These are phyloP conservation scores for Phoenoteleia sp. DNA, from an alignment of 2,888 invertebrate species.

Conservation along the genomic window DNA sequence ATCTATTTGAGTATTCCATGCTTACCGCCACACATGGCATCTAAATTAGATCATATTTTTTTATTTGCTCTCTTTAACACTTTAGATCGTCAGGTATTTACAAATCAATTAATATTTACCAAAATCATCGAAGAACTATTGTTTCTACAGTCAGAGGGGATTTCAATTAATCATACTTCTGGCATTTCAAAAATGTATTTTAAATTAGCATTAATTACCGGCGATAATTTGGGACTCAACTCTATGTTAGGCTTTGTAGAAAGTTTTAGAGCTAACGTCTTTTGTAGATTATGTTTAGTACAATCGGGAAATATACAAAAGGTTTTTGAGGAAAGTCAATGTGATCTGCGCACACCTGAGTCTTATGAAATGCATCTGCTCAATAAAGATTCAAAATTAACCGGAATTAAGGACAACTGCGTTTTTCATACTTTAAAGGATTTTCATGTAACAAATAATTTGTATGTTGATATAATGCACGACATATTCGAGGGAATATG, in stretches of 20 bases:
- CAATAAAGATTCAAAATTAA: background rate
- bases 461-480: conserved; percentile 2
- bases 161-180: background rate
- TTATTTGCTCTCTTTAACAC: background rate
- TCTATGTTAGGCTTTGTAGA: conserved; percentile 1
- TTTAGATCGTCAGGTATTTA: background rate
- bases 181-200: conserved; percentile 12
- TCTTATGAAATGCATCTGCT: conserved; percentile 11
- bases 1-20: conserved; percentile 13
- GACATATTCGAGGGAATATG: conserved; percentile 58
- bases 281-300: conserved; percentile 25
- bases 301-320: background rate
- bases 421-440: conserved; percentile 2
- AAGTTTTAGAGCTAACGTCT: conserved; percentile 9
- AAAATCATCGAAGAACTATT: background rate
- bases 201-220: conserved; percentile 17
- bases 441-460: conserved; percentile 21
- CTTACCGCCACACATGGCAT: background rate
- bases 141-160: background rate
- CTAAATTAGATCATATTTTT: background rate
- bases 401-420: conserved; percentile 32
- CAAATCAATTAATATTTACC: background rate
- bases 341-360: background rate
- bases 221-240: conserved; percentile 24
- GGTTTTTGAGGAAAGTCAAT: conserved; percentile 4